Evolutionary conservation across 2,113 vertebrate genomes (phyloP), one percentile per base, ranked within the genome.

Genomic region (Myrmophylax atrothorax): DNA sequence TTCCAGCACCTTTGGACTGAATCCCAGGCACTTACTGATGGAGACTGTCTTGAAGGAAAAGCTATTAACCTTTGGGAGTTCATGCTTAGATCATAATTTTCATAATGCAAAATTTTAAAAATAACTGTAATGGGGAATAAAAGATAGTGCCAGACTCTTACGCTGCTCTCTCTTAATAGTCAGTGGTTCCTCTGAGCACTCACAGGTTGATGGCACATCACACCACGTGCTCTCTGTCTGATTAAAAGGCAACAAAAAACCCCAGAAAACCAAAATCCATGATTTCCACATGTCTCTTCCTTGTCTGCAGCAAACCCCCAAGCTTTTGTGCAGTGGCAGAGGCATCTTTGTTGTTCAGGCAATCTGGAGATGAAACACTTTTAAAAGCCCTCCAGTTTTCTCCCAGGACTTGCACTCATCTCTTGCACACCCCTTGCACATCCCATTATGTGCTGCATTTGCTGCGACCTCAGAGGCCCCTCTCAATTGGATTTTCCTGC

Each of bases 401-500:
- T 89, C 95, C 59, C 73, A 95, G 90, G 96, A 88, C 37, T 93
- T 77, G 70, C 52, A 50, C 52, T 42, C 40, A 74, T 56, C 64
- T 8, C 49, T 84, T 72, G 73, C n/a, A 70, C 44, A 33, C 38
- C 38, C 52, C 78, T 70, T 60, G 89, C 94, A 96, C 90, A 88
- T 94, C 93, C 73, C 87, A 84, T 89, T 74, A 95, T 70, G 74
- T 90, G 80, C 96, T 96, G 94, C 89, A 56, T 85, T 97, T 88
- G 91, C 90, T 96, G 84, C 97, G 97, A 97, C 89, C 96, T 97
- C 94, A 92, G 81, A 96, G 74, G 33, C 20, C 35, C 23, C 9
- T 24, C 60, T 86, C 76, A 66, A 90, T 97, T 94, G 97, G 94
- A 94, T 97, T 97, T 94, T 96, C 95, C 93, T 72, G 70, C 90